phyloP scores from a whole-genome alignment of 2,888 invertebrate genomes.

The Salpingus planirostris region DNA sequence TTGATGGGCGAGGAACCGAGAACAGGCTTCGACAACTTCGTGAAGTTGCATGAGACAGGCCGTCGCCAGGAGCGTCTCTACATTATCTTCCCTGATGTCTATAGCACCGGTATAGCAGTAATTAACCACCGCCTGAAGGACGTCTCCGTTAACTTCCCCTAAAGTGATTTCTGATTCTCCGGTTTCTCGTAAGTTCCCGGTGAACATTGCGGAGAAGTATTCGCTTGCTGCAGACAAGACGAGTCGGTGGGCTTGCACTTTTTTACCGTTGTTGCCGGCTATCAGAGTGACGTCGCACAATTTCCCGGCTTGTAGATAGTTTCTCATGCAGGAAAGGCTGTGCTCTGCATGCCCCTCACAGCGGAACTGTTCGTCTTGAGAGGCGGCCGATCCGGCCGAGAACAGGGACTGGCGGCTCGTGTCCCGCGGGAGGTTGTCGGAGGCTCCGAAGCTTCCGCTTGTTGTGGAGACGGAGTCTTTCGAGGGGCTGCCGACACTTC shows the following conservation, averaged over 20 bases:
- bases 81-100: conserved; percentile 83
- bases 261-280: conserved; percentile 60
- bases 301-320: conserved; percentile 71
- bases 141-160: conserved; percentile 77
- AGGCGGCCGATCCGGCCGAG: conserved; percentile 48
- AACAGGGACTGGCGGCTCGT: conserved; percentile 57
- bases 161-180: conserved; percentile 75
- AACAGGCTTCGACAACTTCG: conserved; percentile 83
- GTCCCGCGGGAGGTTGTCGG: conserved; percentile 55
- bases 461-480: conserved; percentile 21
- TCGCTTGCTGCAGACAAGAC: conserved; percentile 87
- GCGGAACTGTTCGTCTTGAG: conserved; percentile 70
- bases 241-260: conserved; percentile 52
- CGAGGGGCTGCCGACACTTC: background rate
- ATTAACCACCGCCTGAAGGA: conserved; percentile 72
- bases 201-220: conserved; percentile 95
- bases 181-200: conserved; percentile 75
- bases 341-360: conserved; percentile 73
- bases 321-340: conserved; percentile 73
- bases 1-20: conserved; percentile 80
- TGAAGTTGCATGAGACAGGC: conserved; percentile 80
- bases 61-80: conserved; percentile 79
- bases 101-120: conserved; percentile 85
- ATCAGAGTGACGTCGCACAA: conserved; percentile 82
- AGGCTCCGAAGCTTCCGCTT: conserved; percentile 28